A percentile compares a stretch with the other conserved stretches of the same genome.
Evolutionary conservation across 2,113 vertebrate genomes (phyloP).

Genomic region (Rhinichthys klamathensis): DNA sequence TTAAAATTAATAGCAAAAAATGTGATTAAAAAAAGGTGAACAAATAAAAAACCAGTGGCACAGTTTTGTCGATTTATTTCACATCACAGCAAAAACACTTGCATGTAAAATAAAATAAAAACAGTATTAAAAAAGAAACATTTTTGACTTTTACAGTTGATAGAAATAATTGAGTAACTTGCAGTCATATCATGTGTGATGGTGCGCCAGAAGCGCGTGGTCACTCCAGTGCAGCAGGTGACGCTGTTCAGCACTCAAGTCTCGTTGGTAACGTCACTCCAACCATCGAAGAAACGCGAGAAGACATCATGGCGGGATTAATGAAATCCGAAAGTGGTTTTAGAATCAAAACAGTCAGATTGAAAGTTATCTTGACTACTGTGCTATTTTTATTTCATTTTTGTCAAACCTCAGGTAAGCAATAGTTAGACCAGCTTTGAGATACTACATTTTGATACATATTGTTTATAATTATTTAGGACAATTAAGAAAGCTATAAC

Average conservation of each 20-base stretch:
- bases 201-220: neutral
- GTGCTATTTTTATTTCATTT: slow-evolving; percentile 51
- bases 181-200: neutral
- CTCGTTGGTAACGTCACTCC: neutral
- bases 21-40: neutral
- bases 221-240: slow-evolving; percentile 18
- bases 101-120: too few species aligned
- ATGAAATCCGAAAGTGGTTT: slow-evolving; percentile 74
- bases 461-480: neutral
- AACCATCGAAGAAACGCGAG: slow-evolving; percentile 41
- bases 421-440: neutral
- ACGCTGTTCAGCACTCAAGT: neutral
- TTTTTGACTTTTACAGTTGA: neutral
- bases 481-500: neutral
- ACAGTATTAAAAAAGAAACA: too few species aligned
- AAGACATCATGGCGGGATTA: slow-evolving; percentile 84
- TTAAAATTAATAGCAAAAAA: neutral
- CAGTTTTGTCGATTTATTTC: neutral
- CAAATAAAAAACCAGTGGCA: neutral
- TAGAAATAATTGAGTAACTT: neutral
- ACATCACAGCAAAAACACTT: too few species aligned
- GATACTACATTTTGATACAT: neutral
- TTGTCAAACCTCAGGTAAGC: slow-evolving; percentile 65
- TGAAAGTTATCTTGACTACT: slow-evolving; percentile 36
- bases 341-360: neutral